A percentile compares a stretch with the other conserved stretches of the same genome.
These are phyloP conservation scores for Xyrichtys novacula DNA, from an alignment of 2,797 vertebrate genomes.

Conservation along the genomic window DNA sequence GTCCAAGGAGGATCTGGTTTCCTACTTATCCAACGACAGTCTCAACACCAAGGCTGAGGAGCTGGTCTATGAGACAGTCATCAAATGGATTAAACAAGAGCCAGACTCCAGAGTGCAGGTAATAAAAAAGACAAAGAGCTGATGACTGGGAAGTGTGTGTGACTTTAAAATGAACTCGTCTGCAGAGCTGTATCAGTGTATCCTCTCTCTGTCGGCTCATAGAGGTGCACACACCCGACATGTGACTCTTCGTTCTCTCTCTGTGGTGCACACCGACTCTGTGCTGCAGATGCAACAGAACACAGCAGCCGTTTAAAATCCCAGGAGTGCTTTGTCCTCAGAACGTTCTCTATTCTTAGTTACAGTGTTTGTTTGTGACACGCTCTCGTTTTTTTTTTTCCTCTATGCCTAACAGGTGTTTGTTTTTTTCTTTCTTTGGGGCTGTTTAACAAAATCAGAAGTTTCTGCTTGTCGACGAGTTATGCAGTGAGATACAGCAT, in stretches of 20 bases:
- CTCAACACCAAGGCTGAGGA: conserved; percentile 98
- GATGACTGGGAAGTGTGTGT: background rate
- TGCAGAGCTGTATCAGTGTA: background rate
- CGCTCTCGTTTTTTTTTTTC: background rate
- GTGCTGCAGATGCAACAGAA: conserved; percentile 49
- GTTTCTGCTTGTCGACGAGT: too few relatives aligned
- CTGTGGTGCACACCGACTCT: conserved; percentile 57
- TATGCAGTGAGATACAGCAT: too few relatives aligned
- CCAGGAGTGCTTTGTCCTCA: conserved; percentile 33
- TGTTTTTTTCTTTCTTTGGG: conserved; percentile 49
- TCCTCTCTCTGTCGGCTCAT: conserved; percentile 3
- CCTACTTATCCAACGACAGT: conserved; percentile 97
- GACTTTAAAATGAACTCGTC: conserved; percentile 1
- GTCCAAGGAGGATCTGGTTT: conserved; percentile 94
- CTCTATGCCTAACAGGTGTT: conserved; percentile 16
- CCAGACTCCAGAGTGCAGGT: conserved; percentile 91
- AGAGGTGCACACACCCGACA: conserved; percentile 1
- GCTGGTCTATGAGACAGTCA: conserved; percentile 96
- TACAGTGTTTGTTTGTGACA: background rate
- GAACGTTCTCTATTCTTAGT: background rate
- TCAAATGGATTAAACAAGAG: conserved; percentile 98
- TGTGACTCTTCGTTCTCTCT: conserved; percentile 31
- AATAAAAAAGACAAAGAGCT: conserved; percentile 23
- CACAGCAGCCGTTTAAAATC: conserved; percentile 61
- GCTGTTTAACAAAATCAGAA: conserved; percentile 42